phyloP scores from a whole-genome alignment of 2,113 vertebrate species.

The Chlorocebus sabaeus region DNA sequence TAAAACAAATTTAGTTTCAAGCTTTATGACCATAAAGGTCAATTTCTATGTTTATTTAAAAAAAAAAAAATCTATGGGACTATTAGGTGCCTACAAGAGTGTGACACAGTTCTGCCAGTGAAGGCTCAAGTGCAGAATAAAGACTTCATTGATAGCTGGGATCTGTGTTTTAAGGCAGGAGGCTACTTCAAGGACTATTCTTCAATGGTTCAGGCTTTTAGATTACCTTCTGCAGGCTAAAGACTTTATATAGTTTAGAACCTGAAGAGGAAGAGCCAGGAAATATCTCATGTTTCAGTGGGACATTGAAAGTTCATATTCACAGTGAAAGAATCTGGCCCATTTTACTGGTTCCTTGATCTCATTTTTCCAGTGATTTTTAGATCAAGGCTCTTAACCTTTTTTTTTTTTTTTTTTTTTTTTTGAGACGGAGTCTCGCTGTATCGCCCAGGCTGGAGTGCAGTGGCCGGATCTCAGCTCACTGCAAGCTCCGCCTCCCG shows the following conservation, averaged over 20 bases:
- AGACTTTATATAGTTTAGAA: background rate
- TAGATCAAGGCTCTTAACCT: background rate
- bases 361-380: conserved; percentile 32
- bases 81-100: background rate
- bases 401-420: too few species aligned
- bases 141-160: background rate
- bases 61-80: too few species aligned
- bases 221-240: background rate
- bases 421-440: too few species aligned
- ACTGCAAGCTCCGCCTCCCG: too few species aligned
- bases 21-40: too few species aligned
- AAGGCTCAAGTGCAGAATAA: background rate
- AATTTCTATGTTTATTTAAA: too few species aligned
- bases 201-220: background rate
- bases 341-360: background rate
- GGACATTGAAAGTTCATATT: background rate
- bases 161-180: background rate
- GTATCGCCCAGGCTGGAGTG: too few species aligned
- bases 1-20: too few species aligned
- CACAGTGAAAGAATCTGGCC: background rate
- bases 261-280: background rate
- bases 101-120: background rate
- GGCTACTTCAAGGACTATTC: background rate
- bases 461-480: too few species aligned
- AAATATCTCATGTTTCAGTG: background rate